Evolutionary conservation across 1,140 invertebrate genomes (phyloP).

Genomic region (Ceratoteleas bidentatus): DNA sequence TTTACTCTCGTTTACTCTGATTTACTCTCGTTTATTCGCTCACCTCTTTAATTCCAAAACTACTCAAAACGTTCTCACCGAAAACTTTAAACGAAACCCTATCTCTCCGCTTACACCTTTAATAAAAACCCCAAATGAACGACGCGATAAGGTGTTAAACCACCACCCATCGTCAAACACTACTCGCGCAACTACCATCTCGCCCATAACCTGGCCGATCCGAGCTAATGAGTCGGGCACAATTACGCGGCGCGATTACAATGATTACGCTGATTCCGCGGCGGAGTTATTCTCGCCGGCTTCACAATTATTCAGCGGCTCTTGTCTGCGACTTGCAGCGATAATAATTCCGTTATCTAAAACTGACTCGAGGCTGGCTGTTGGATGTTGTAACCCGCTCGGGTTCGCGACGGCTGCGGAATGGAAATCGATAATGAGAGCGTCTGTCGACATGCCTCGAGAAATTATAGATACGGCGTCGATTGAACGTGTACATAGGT

Average conservation of each 20-base stretch:
- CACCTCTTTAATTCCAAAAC: no score
- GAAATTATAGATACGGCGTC: conserved; percentile 60
- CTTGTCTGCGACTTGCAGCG: conserved; percentile 60
- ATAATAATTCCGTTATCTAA: conserved; percentile 62
- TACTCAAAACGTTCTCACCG: no score
- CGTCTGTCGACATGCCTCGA: conserved; percentile 61
- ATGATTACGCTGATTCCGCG: conserved; percentile 31
- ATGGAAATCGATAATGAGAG: conserved; percentile 67
- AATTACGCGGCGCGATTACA: conserved; percentile 48
- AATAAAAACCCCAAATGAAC: no score
- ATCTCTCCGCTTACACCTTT: no score
- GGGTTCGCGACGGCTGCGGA: conserved; percentile 58
- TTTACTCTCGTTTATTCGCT: no score
- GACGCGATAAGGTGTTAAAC: no score
- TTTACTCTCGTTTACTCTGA: no score
- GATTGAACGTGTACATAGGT: conserved; percentile 47
- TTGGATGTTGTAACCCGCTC: conserved; percentile 58
- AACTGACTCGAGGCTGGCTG: conserved; percentile 49
- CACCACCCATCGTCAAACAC: no score
- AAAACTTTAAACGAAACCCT: no score
- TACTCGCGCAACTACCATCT: no score
- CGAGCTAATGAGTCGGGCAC: conserved; percentile 35
- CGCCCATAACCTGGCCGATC: no score
- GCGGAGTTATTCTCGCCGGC: conserved; percentile 50
- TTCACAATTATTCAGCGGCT: conserved; percentile 61